Evolutionary conservation across 2,888 invertebrate species (phyloP).

Genomic region (Synanthedon formicaeformis): DNA sequence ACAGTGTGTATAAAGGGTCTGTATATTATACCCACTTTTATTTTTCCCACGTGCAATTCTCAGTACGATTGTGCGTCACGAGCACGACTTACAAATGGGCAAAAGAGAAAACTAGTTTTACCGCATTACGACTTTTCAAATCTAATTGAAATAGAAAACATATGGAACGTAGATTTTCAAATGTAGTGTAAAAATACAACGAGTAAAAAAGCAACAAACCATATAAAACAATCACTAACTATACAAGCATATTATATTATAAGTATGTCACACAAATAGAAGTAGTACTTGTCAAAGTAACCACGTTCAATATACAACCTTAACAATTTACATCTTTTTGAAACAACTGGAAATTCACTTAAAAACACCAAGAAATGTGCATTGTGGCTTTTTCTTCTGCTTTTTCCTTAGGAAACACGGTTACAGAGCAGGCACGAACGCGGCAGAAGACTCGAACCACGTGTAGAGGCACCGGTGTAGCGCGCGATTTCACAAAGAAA

Average conservation of each 20-base stretch:
- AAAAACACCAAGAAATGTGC: conserved; percentile 18
- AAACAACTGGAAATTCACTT: conserved; percentile 23
- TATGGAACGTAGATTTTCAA: conserved; percentile 3
- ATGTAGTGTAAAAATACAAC: conserved; percentile 9
- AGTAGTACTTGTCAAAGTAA: conserved; percentile 48
- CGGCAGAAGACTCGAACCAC: conserved; percentile 53
- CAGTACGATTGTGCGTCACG: conserved; percentile 49
- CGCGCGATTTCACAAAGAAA: conserved; percentile 46
- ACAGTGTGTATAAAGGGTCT: too few relatives aligned
- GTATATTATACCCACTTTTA: conserved; percentile 5
- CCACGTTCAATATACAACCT: conserved; percentile 66
- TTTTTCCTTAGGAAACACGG: conserved; percentile 34
- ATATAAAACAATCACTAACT: conserved; percentile 41
- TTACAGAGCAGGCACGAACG: conserved; percentile 32
- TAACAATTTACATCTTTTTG: conserved; percentile 26
- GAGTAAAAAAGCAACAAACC: conserved; percentile 12
- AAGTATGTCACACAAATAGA: conserved; percentile 28
- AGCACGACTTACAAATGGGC: conserved; percentile 33
- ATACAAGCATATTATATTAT: conserved; percentile 19
- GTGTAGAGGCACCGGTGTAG: conserved; percentile 61
- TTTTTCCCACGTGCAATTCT: conserved; percentile 28
- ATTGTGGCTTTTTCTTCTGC: conserved; percentile 20
- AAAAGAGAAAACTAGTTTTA: conserved; percentile 31
- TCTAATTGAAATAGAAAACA: neutral
- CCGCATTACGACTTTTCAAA: neutral